Evolutionary conservation across 2,888 invertebrate genomes (phyloP).

Genomic region (Autographa gamma): DNA sequence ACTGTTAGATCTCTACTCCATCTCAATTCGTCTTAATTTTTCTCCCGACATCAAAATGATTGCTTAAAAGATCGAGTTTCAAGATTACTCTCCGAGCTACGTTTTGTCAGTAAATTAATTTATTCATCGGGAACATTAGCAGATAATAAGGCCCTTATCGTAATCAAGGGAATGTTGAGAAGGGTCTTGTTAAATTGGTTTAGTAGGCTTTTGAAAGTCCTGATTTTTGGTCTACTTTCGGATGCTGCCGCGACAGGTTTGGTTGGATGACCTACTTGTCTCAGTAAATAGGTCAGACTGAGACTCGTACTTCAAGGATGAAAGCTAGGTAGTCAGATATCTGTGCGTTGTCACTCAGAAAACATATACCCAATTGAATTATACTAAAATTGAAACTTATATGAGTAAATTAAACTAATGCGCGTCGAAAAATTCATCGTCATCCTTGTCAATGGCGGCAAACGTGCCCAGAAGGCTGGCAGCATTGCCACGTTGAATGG

Average conservation of each 20-base stretch:
- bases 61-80: neutral
- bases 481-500: too few species aligned
- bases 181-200: neutral
- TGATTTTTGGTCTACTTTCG: neutral
- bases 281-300: neutral
- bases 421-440: too few species aligned
- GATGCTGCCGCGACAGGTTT: neutral
- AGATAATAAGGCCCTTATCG: constrained; percentile 3
- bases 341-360: too few species aligned
- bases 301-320: too few species aligned
- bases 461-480: too few species aligned
- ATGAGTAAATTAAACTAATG: too few species aligned
- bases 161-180: neutral
- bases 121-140: neutral
- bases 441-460: too few species aligned
- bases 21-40: constrained; percentile 5
- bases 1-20: neutral
- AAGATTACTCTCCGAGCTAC: neutral
- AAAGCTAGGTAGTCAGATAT: too few species aligned
- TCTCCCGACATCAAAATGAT: neutral
- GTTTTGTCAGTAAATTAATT: constrained; percentile 7
- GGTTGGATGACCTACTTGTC: neutral
- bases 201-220: neutral
- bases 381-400: too few species aligned
- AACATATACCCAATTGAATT: too few species aligned